Evolutionary conservation across 2,888 invertebrate genomes (phyloP), one percentile per base, ranked within the genome.

Genomic region (Heliconius charithonia): DNA sequence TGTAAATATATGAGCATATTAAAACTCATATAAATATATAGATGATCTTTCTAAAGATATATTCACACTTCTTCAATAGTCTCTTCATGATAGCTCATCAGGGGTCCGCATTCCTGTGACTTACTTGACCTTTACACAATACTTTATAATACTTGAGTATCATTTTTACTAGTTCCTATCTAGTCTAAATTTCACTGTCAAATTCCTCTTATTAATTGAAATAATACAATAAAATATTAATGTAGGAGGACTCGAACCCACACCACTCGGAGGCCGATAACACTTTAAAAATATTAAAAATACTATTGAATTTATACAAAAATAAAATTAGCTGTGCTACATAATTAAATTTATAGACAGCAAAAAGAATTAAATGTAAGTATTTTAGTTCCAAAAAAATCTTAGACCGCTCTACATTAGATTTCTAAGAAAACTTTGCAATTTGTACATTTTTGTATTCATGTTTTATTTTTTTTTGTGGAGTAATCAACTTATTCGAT

Each of bases 401-500:
- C 32, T 19, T 32, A 59, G 56, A 59, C 59, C n/a, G 25, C 72
- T 72, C 59, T 72, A 72, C 72, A 72, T 72, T 69, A 41, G 16
- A 69, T 25, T 72, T 72, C 72, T 32, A 32, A 72, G 72, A 72
- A 72, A 72, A 72, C 13, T 72, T 37, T 59, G 29, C 32, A 29
- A 72, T 32, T 72, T 72, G 32, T 72, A 59, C 32, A 59, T n/a
- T 59, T 72, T 59, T 72, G 32, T 32, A 72, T 51, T 56, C 56
- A 72, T 56, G 71, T 72, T 59, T 56, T 32, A 56, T n/a, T 22
- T 72, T 72, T 72, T 72, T 72, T 56, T 56, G 27, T 71, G 4
- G 16, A 37, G n/a, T 59, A 72, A 72, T 72, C 59, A 72, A 72
- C 32, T 72, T 72, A n/a, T 32, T 56, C 59, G n/a, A 72, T 72